Conservation (phyloP, 37 sponge, comb jelly and placozoan species). For the Spongia lamella region DNA sequence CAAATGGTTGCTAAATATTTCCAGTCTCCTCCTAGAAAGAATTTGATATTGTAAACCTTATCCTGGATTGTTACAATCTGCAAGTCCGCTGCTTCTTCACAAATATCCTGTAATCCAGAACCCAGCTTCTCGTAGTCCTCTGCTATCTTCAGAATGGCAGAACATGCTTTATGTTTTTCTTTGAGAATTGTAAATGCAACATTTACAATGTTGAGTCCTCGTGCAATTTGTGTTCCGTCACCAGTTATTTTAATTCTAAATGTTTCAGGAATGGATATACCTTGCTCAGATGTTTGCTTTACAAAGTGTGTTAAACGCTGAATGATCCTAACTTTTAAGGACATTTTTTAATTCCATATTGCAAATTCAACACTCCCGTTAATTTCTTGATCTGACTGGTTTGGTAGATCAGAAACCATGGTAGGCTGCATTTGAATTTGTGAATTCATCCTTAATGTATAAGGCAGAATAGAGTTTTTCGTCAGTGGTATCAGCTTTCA, state of each 20-base stretch:
- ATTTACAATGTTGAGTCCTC: constrained; percentile 8
- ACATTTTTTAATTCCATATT: background rate
- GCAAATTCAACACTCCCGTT: no score
- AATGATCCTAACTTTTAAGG: no score
- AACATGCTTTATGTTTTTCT: background rate
- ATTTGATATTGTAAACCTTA: constrained; percentile 10
- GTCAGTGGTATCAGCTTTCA: no score
- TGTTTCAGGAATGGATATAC: background rate
- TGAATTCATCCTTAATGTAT: background rate
- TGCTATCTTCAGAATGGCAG: background rate
- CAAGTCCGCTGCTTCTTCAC: background rate
- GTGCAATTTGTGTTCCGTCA: constrained; percentile 11
- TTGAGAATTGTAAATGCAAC: constrained; percentile 11
- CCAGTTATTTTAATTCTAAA: constrained; percentile 10
- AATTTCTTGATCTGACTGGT: no score
- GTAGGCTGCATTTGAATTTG: background rate
- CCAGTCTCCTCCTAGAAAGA: constrained; percentile 26
- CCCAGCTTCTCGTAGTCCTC: constrained; percentile 8
- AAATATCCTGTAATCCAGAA: background rate
- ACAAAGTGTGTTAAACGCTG: background rate
- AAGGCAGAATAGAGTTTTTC: background rate
- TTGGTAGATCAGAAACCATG: background rate
- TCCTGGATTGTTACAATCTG: background rate
- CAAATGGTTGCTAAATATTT: constrained; percentile 8
- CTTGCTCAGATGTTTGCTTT: no score